A percentile compares a stretch with the other conserved stretches of the same genome.
Conservation (phyloP, 2,797 vertebrate genomes). For the Poeciliopsis turneri region DNA sequence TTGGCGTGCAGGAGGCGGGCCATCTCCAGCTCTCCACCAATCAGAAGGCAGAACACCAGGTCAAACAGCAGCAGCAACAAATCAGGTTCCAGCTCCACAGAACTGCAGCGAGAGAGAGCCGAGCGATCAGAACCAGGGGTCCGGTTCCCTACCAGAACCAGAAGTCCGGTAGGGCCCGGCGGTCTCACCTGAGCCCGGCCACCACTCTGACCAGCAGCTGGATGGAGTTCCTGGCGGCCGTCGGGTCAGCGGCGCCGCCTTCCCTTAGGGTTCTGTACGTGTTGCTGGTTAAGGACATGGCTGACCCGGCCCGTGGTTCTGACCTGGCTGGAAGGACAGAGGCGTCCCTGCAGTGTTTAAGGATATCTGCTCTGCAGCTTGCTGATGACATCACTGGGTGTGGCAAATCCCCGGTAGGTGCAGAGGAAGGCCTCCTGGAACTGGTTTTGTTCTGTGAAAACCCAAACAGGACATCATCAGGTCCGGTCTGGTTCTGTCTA, state of each 20-base stretch:
- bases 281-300: constrained; percentile 71
- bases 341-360: constrained; percentile 32
- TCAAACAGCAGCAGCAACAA: constrained; percentile 88
- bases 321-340: neutral
- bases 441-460: constrained; percentile 83
- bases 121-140: fast-evolving
- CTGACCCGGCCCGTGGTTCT: neutral
- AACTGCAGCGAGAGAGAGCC: constrained; percentile 61
- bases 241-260: constrained; percentile 71
- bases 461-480: constrained; percentile 14
- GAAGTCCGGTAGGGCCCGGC: neutral
- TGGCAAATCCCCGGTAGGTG: constrained; percentile 92
- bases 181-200: constrained; percentile 89
- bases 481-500: too few relatives aligned
- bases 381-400: constrained; percentile 87
- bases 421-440: constrained; percentile 94
- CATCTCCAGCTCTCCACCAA: constrained; percentile 83
- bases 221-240: constrained; percentile 87
- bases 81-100: constrained; percentile 86
- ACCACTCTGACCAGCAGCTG: constrained; percentile 88
- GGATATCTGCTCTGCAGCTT: constrained; percentile 95
- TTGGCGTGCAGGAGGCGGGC: constrained; percentile 86
- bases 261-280: constrained; percentile 88
- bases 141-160: neutral
- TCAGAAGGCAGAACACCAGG: constrained; percentile 85